Evolutionary conservation across 2,888 invertebrate genomes (phyloP), one percentile per base, ranked within the genome.

Genomic region (Spodoptera littoralis): DNA sequence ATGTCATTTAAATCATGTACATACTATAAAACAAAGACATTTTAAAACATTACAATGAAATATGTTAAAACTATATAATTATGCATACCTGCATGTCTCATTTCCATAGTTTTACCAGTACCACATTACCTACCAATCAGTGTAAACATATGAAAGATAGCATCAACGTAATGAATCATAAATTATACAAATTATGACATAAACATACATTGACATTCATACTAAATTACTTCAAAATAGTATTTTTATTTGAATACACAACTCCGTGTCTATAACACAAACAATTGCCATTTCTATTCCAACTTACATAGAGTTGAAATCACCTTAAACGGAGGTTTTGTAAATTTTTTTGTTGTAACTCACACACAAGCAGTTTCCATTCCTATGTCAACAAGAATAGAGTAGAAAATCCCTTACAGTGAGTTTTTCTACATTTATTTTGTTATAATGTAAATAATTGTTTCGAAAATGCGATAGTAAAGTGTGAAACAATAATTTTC

Each of bases 401-500:
- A 48, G 24, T 5, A 8, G 18, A 11, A 24, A 63, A 44, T 70
- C 27, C 0, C 27, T 11, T n/a, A 55, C 47, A 41, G 50, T 18
- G 8, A n/a, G 22, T 22, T n/a, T 48, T 45, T 52, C 2, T 50
- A n/a, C 1, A 18, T 18, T 18, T 18, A 18, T 18, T 52, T 60
- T 47, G 54, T 70, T 47, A 11, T 12, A 51, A 60, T 68, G 66
- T 63, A 52, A 66, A 70, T 74, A 74, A 73, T 76, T 60, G 60
- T 57, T 22, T 18, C 48, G 22, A 62, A 69, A 71, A 76, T 72
- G 70, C 76, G 63, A 77, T 68, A 56, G 22, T 12, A 24, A 42
- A 27, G 53, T 62, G 57, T 64, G 49, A 73, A 80, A 68, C 67
- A 67, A 70, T 65, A 72, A 70, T 76, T 79, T 80, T 66, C 55